Evolutionary conservation across 2,888 invertebrate genomes (phyloP), one percentile per base, ranked within the genome.

Genomic region (Busseola fusca): DNA sequence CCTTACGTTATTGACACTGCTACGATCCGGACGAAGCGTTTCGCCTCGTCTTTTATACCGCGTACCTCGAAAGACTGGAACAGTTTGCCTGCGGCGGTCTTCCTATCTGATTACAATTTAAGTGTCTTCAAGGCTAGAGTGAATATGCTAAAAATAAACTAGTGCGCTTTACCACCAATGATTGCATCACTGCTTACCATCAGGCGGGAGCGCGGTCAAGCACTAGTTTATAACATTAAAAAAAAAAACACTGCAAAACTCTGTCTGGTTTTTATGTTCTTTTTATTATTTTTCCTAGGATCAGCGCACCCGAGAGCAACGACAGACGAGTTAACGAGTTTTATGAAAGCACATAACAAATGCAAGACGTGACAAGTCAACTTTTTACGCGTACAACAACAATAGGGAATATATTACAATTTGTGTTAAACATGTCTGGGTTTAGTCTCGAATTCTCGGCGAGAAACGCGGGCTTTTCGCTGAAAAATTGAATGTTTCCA

Each of bases 401-500:
- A 60, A 65, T 69, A 45, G 25, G 16, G 67, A 73, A 69, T 69
- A 68, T 72, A 70, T 74, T 66, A 68, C 62, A 69, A 74, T 72
- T 69, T 74, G 64, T 73, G 64, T 72, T 64, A 60, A 60, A 69
- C 54, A 69, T 74, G 64, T 72, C 65, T 71, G 69, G 58, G 71
- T 64, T 82, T 69, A 69, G 76, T 73, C 69, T 72, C 37, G 82
- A 78, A 78, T 81, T 77, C 64, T 74, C 66, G 57, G 60, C 66
- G 72, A 71, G 75, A 72, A 74, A 72, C 69, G 64, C 74, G 71
- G n/a, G 58, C 37, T 82, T 80, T 82, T 81, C 73, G 74, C 64
- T 84, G 84, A 86, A 86, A 86, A 85, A 84, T 86, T 71, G 73
- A 79, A 81, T 80, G 78, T 82, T 83, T 82, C 84, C 82, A 87